Evolutionary conservation across 1,140 invertebrate species (phyloP).

Genomic region (Riptortus pedestris): DNA sequence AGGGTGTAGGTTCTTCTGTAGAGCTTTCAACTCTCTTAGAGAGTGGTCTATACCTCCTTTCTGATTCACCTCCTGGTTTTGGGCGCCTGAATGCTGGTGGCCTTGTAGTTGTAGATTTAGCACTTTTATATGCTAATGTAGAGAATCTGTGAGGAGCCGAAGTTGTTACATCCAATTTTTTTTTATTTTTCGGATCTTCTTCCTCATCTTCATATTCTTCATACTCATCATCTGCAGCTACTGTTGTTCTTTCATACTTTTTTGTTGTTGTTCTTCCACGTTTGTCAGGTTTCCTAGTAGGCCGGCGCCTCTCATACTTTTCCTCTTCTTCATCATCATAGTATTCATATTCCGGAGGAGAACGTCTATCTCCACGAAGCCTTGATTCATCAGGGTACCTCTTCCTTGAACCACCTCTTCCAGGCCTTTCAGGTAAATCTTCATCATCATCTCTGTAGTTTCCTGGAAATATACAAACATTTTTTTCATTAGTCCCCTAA

Average conservation of each 20-base stretch:
- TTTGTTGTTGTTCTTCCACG: constrained; percentile 13
- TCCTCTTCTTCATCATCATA: constrained; percentile 12
- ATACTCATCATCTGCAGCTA: constrained; percentile 12
- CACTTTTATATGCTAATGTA: constrained; percentile 10
- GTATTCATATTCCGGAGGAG: neutral
- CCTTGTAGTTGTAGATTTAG: constrained; percentile 12
- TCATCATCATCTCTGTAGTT: constrained; percentile 20
- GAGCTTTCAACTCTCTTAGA: neutral
- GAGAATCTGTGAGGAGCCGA: constrained; percentile 22
- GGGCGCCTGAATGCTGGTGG: neutral
- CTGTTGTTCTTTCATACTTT: constrained; percentile 17
- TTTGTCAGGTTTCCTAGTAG: constrained; percentile 9
- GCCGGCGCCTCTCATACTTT: constrained; percentile 5
- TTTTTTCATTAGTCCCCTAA: no score
- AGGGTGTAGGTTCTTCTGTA: neutral
- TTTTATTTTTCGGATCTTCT: constrained; percentile 5
- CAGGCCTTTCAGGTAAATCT: constrained; percentile 16
- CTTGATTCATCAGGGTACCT: constrained; percentile 12
- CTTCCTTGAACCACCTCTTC: constrained; percentile 11
- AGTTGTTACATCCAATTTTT: constrained; percentile 9
- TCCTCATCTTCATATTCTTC: constrained; percentile 24
- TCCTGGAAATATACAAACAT: constrained; percentile 1
- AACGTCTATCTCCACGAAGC: neutral
- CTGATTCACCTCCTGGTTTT: neutral
- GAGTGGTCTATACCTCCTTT: neutral